Conservation (phyloP, 2,797 vertebrate species). For the Neostethus bicornis region DNA sequence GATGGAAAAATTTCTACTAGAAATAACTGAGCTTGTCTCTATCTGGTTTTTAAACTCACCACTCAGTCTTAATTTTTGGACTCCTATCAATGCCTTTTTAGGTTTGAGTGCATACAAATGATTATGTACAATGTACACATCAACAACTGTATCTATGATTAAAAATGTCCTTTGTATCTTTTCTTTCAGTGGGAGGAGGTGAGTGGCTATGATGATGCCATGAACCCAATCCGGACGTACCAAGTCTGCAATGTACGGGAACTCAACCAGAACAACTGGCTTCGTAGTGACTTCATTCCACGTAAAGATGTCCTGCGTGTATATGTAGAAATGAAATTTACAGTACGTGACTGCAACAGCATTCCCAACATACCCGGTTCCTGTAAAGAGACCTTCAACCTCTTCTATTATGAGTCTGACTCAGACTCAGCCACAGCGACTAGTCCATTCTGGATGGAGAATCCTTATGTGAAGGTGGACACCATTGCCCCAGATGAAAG, state of each 20-base stretch:
- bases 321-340: constrained; percentile 97
- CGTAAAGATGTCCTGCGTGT: constrained; percentile 92
- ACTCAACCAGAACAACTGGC: constrained; percentile 96
- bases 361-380: constrained; percentile 98
- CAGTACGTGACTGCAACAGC: constrained; percentile 96
- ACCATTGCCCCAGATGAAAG: constrained; percentile 96
- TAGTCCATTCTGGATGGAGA: constrained; percentile 99
- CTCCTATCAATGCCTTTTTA: no score
- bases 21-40: constrained; percentile 27
- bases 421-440: constrained; percentile 92
- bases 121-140: background rate
- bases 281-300: constrained; percentile 93
- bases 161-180: constrained; percentile 33
- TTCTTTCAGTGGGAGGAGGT: constrained; percentile 95
- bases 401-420: constrained; percentile 97
- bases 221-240: constrained; percentile 97
- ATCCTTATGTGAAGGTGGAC: constrained; percentile 98
- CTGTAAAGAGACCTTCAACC: constrained; percentile 99
- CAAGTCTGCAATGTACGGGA: constrained; percentile 96
- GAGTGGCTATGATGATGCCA: constrained; percentile 93
- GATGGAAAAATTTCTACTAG: constrained; percentile 44
- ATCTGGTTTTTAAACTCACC: constrained; percentile 3
- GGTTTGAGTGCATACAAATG: background rate
- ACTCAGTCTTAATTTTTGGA: constrained; percentile 8
- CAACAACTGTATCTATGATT: no score